Evolutionary conservation across 2,888 invertebrate species (phyloP).

Genomic region (Geophilus truncorum): DNA sequence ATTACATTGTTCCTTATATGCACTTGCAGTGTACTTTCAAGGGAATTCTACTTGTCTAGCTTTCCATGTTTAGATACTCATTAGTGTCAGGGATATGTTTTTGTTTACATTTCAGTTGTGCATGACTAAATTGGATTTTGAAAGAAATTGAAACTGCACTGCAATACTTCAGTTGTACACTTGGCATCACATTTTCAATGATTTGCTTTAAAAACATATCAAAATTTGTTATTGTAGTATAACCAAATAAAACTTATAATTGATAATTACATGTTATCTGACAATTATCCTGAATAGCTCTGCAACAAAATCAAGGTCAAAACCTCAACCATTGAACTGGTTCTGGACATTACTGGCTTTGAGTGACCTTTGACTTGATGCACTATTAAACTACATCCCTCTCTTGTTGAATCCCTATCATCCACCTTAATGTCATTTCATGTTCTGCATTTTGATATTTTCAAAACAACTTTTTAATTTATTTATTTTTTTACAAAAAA

Average conservation of each 20-base stretch:
- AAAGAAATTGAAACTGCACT: not conserved
- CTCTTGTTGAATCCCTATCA: not conserved
- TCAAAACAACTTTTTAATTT: too few species aligned
- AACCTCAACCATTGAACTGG: not conserved
- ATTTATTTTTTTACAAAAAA: too few species aligned
- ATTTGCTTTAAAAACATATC: too few species aligned
- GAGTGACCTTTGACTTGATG: not conserved
- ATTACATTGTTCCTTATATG: not conserved
- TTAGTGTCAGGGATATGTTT: not conserved
- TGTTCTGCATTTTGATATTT: not conserved
- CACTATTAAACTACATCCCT: not conserved
- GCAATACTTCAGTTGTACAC: too few species aligned
- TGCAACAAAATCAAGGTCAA: not conserved
- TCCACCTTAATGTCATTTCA: not conserved
- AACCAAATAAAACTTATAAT: too few species aligned
- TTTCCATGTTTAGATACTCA: not conserved
- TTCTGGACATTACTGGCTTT: not conserved
- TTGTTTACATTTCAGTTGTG: not conserved
- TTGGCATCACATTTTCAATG: too few species aligned
- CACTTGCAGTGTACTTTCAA: not conserved
- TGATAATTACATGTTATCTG: not conserved
- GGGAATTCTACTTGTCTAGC: not conserved
- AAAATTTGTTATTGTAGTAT: too few species aligned
- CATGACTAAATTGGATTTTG: not conserved
- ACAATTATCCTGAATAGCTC: not conserved